Percentiles rank a stretch among this genome's conserved stretches.
Evolutionary conservation across 2,113 vertebrate species (phyloP).

Genomic region (Mugil cephalus): DNA sequence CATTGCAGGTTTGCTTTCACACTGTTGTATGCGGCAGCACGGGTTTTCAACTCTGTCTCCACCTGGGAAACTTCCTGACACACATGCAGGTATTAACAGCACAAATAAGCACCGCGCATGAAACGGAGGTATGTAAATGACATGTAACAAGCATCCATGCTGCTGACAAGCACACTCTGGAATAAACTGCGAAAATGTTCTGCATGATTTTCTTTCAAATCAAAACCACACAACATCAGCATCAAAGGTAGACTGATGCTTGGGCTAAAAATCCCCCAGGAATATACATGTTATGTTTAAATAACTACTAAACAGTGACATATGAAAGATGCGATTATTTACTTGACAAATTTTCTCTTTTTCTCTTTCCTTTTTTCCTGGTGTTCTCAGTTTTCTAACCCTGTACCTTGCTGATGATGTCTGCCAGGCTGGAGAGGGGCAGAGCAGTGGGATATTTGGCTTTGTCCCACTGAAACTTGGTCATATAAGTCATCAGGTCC

Average conservation of each 20-base stretch:
- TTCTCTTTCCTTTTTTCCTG: too few relatives aligned
- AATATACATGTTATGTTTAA: too few relatives aligned
- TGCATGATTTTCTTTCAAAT: too few relatives aligned
- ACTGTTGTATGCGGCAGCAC: slow-evolving; percentile 85
- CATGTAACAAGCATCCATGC: not conserved
- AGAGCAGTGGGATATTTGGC: slow-evolving; percentile 93
- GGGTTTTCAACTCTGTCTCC: slow-evolving; percentile 89
- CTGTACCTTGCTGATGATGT: slow-evolving; percentile 92
- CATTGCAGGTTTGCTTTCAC: slow-evolving; percentile 88
- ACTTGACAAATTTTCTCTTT: too few relatives aligned
- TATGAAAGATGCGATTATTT: too few relatives aligned
- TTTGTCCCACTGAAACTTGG: slow-evolving; percentile 97
- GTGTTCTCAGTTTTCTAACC: too few relatives aligned
- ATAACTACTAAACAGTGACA: too few relatives aligned
- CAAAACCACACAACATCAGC: too few relatives aligned
- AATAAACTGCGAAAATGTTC: not conserved
- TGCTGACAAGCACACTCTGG: not conserved
- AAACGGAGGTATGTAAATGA: too few relatives aligned
- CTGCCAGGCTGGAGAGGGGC: slow-evolving; percentile 89
- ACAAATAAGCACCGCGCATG: slow-evolving; percentile 9
- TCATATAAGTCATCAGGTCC: slow-evolving; percentile 90
- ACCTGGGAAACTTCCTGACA: slow-evolving; percentile 92
- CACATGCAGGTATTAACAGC: slow-evolving; percentile 24
- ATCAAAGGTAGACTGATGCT: too few relatives aligned
- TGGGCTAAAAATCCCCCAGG: too few relatives aligned